A percentile compares a stretch with the other conserved stretches of the same genome.
Conservation (phyloP, 1,140 invertebrate species). For the Drosophila triauraria region DNA sequence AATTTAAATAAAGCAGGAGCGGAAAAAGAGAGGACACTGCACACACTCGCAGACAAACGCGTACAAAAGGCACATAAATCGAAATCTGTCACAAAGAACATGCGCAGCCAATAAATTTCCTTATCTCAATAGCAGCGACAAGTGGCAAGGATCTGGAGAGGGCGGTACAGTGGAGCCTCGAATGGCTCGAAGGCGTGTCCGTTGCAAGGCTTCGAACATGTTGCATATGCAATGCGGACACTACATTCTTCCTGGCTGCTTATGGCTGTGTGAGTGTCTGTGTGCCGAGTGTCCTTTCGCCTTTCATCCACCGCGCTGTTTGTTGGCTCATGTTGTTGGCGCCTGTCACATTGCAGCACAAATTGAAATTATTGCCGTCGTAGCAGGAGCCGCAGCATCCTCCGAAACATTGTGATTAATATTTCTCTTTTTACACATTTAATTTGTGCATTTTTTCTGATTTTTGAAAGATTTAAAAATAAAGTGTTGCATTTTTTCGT, state of each 20-base stretch:
- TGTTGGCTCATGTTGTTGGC: slow-evolving; percentile 65
- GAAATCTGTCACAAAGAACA: slow-evolving; percentile 84
- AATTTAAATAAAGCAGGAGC: slow-evolving; percentile 71
- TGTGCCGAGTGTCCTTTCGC: slow-evolving; percentile 47
- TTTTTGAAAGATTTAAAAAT: not conserved
- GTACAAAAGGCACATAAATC: slow-evolving; percentile 80
- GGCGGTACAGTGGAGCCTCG: slow-evolving; percentile 34
- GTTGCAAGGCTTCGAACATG: slow-evolving; percentile 65
- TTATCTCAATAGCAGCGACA: slow-evolving; percentile 84
- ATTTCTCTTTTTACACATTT: slow-evolving; percentile 58
- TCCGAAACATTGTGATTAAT: slow-evolving; percentile 65
- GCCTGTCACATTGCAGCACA: slow-evolving; percentile 72
- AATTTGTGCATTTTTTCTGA: slow-evolving; percentile 16
- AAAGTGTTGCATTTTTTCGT: not conserved
- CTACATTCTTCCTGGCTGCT: slow-evolving; percentile 1
- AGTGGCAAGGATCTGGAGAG: slow-evolving; percentile 66
- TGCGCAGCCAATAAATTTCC: slow-evolving; percentile 83
- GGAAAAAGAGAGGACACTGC: slow-evolving; percentile 38
- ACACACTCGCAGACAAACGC: slow-evolving; percentile 40
- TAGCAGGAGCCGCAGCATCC: slow-evolving; percentile 33
- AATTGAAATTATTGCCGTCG: slow-evolving; percentile 78
- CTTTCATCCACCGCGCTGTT: slow-evolving; percentile 62
- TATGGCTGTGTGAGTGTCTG: slow-evolving; percentile 23
- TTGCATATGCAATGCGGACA: slow-evolving; percentile 72
- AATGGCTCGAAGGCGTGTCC: slow-evolving; percentile 44